Evolutionary conservation across 2,113 vertebrate genomes (phyloP).

Genomic region (Nanorana parkeri): DNA sequence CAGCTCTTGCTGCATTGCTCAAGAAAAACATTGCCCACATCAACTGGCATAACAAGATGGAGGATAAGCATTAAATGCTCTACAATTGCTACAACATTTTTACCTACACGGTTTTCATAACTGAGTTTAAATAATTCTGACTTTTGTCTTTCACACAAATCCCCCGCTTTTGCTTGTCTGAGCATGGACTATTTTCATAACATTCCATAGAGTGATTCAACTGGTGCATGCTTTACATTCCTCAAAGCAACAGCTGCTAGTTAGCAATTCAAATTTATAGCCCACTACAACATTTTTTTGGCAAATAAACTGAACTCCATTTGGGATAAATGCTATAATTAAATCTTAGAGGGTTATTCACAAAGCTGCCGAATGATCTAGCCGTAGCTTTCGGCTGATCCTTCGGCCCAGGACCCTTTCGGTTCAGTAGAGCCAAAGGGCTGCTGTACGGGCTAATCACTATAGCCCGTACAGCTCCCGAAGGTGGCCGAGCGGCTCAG

Average conservation of each 20-base stretch:
- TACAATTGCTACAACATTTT: neutral
- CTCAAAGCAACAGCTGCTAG: neutral
- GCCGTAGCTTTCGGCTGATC: too few relatives aligned
- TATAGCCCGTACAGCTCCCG: too few relatives aligned
- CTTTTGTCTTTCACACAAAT: neutral
- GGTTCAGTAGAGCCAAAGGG: too few relatives aligned
- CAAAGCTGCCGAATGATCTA: too few relatives aligned
- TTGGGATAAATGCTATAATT: neutral
- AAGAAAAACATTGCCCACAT: neutral
- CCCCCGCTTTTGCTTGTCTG: neutral
- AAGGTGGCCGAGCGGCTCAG: too few relatives aligned
- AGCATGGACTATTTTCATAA: slow-evolving; percentile 9
- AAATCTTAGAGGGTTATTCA: too few relatives aligned
- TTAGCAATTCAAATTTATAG: neutral
- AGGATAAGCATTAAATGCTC: neutral
- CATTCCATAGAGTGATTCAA: slow-evolving; percentile 8
- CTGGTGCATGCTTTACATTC: neutral
- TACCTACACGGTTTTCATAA: neutral
- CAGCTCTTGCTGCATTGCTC: neutral
- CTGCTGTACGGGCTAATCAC: too few relatives aligned
- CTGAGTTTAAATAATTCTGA: neutral
- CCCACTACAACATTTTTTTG: neutral
- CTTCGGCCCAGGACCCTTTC: too few relatives aligned
- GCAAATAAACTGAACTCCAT: neutral
- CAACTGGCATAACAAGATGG: neutral